phyloP scores from a whole-genome alignment of 2,797 vertebrate genomes.

The Linurgus olivaceus region DNA sequence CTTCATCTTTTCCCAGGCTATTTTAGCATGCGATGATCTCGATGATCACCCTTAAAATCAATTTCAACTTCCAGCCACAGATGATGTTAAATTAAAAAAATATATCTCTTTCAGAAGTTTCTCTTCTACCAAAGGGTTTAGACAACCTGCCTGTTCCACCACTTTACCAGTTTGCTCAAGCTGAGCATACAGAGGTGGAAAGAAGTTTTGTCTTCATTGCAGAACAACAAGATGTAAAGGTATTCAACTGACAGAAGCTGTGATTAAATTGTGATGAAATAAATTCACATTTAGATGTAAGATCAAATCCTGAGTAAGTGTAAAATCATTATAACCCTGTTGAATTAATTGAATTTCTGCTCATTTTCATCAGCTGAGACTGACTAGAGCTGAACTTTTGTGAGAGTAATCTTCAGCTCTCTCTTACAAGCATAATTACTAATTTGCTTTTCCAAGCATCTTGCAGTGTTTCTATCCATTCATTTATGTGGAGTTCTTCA shows the following conservation, averaged over 20 bases:
- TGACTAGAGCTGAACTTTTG: neutral
- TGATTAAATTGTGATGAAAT: neutral
- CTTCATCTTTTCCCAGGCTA: neutral
- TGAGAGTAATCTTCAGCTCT: neutral
- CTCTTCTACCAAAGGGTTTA: neutral
- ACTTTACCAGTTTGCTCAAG: neutral
- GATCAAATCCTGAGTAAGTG: neutral
- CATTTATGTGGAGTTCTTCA: neutral
- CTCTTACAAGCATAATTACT: neutral
- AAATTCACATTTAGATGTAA: neutral
- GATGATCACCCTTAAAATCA: neutral
- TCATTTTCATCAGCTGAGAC: neutral
- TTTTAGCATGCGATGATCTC: neutral
- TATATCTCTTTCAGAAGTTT: neutral
- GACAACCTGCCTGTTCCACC: neutral
- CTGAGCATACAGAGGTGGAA: neutral
- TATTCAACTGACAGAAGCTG: neutral
- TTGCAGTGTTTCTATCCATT: neutral
- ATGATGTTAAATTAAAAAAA: neutral
- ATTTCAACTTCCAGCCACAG: neutral
- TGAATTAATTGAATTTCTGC: slow-evolving; percentile 10
- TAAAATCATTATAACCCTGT: neutral
- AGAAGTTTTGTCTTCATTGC: neutral
- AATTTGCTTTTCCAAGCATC: neutral
- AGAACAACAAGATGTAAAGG: neutral